These are phyloP conservation scores for Ploceus nigricollis DNA, from an alignment of 2,113 vertebrate genomes.

Conservation along the genomic window DNA sequence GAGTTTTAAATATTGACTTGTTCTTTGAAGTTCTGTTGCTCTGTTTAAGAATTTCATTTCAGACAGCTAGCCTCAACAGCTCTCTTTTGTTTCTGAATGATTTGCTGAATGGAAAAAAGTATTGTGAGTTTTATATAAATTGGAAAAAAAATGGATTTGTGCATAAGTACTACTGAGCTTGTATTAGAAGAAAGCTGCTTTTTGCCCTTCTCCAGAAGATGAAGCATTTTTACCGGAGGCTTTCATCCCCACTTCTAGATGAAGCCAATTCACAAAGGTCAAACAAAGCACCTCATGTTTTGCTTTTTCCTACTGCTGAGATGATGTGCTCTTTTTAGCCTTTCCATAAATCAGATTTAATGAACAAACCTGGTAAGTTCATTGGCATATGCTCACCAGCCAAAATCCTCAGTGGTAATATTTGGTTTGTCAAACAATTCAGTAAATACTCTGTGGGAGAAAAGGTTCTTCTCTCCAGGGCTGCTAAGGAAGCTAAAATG, in stretches of 20 bases:
- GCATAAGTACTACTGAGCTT: neutral
- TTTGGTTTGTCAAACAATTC: neutral
- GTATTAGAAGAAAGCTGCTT: neutral
- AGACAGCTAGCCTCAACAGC: neutral
- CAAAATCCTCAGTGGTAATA: neutral
- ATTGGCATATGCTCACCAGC: neutral
- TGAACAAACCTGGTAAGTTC: neutral
- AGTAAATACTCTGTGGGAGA: neutral
- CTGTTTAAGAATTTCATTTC: neutral
- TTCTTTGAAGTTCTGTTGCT: neutral
- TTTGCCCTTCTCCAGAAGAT: neutral
- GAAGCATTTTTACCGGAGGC: neutral
- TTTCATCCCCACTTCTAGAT: neutral
- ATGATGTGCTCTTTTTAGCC: neutral
- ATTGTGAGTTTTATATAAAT: neutral
- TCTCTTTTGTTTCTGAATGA: neutral
- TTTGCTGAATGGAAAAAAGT: neutral
- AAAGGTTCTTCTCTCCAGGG: neutral
- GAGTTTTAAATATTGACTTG: neutral
- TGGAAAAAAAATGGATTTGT: neutral
- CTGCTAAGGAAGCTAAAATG: neutral
- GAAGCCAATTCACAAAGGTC: constrained; percentile 10
- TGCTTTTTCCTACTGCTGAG: neutral
- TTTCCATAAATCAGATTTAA: neutral
- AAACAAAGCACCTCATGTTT: neutral